Evolutionary conservation across 2,797 vertebrate genomes (phyloP).

Genomic region (Malacoraja senta): DNA sequence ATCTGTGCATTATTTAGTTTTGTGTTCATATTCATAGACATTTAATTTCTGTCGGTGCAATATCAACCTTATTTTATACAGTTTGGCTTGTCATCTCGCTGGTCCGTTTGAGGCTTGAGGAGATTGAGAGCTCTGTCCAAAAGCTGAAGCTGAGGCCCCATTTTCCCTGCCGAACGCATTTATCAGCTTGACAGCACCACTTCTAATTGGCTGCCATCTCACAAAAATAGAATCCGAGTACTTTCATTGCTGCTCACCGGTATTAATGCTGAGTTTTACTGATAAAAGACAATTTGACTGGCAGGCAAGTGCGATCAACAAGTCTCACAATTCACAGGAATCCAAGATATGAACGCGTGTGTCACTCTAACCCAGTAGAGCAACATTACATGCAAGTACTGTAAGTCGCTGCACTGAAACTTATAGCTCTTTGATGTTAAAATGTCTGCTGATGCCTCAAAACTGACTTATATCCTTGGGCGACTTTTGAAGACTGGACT

Average conservation of each 20-base stretch:
- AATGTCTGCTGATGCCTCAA: not conserved
- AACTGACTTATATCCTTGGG: not conserved
- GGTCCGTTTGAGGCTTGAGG: not conserved
- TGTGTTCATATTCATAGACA: not conserved
- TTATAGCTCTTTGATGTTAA: not conserved
- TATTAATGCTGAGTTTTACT: not conserved
- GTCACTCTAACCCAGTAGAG: slow-evolving; percentile 1
- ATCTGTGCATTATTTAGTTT: not conserved
- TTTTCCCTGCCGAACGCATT: not conserved
- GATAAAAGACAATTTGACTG: not conserved
- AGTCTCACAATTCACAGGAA: not conserved
- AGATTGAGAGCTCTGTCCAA: not conserved
- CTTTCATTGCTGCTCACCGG: not conserved
- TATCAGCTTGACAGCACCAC: not conserved
- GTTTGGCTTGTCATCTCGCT: not conserved
- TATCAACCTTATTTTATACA: not conserved
- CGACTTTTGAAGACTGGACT: not conserved
- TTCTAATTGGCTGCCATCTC: not conserved
- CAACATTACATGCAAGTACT: not conserved
- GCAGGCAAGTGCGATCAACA: slow-evolving; percentile 11
- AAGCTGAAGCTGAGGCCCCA: not conserved
- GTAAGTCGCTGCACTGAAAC: not conserved
- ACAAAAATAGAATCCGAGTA: not conserved
- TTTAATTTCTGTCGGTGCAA: not conserved
- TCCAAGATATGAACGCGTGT: not conserved